Conservation (phyloP, 2,113 vertebrate species). For the Thomomys bottae region DNA sequence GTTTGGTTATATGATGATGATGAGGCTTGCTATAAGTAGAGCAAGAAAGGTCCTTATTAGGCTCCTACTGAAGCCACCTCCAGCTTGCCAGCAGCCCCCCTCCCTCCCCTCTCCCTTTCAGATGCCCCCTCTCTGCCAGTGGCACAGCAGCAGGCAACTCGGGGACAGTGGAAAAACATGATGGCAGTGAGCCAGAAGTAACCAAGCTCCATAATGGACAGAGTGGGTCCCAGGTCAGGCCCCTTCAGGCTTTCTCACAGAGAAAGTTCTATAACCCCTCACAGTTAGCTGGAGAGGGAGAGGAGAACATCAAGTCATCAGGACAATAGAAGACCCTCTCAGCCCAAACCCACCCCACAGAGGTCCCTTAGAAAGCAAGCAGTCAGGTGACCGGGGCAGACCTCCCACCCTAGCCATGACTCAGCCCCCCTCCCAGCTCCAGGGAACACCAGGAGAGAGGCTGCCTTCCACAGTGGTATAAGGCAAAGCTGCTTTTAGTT, state of each 20-base stretch:
- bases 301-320: constrained; percentile 53
- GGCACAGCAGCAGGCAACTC: not conserved
- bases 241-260: constrained; percentile 78
- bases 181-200: not conserved
- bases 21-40: not conserved
- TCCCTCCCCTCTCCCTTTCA: not conserved
- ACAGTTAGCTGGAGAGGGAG: not conserved
- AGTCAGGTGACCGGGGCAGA: not conserved
- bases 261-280: constrained; percentile 73
- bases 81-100: not conserved
- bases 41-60: not conserved
- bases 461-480: constrained; percentile 81
- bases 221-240: constrained; percentile 1
- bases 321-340: constrained; percentile 32
- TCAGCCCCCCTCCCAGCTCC: constrained; percentile 72
- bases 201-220: not conserved
- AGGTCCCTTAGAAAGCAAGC: constrained; percentile 42
- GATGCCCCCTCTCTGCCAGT: not conserved
- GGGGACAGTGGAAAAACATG: not conserved
- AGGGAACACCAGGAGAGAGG: constrained; percentile 68
- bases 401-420: constrained; percentile 49
- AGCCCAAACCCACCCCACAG: not conserved
- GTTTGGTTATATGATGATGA: not conserved
- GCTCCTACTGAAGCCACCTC: not conserved
- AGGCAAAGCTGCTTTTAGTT: constrained; percentile 84